These are phyloP conservation scores for Chrysemys picta DNA, from an alignment of 2,113 vertebrate species.

Conservation along the genomic window DNA sequence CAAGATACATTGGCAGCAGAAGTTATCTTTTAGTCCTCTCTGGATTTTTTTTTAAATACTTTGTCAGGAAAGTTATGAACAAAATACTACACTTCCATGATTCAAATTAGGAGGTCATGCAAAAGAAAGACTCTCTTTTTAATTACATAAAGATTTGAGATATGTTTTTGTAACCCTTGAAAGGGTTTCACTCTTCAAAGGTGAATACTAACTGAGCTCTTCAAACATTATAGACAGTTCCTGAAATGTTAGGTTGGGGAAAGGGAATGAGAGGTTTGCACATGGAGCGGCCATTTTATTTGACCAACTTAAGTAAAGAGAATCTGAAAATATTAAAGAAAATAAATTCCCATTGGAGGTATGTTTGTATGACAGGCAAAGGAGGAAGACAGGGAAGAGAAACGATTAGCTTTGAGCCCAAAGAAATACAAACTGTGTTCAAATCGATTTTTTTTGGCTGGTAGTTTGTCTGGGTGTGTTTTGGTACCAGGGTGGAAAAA, in stretches of 20 bases:
- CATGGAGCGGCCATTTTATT: rapidly evolving
- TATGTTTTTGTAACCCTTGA: not conserved
- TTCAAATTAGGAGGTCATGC: constrained; percentile 21
- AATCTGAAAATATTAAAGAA: not conserved
- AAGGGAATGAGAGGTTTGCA: not conserved
- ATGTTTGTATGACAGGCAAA: not conserved
- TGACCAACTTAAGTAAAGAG: not conserved
- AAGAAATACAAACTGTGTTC: not conserved
- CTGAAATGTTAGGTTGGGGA: not conserved
- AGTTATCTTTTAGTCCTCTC: not conserved
- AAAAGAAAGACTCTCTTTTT: not conserved
- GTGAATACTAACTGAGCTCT: not conserved
- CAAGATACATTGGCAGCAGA: not conserved
- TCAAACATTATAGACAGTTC: not conserved
- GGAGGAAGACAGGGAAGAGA: not conserved
- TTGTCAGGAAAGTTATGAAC: not conserved
- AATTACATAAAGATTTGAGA: not conserved
- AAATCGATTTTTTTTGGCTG: not conserved
- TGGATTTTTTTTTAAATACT: constrained; percentile 26
- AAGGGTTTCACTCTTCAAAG: not conserved
- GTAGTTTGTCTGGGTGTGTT: not conserved
- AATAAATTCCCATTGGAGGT: rapidly evolving
- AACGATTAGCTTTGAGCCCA: not conserved
- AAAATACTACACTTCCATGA: constrained; percentile 20
- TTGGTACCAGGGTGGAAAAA: rapidly evolving